Percentiles rank a stretch among this genome's conserved stretches.
Conservation (phyloP, 2,797 vertebrate genomes). For the Gorsachius magnificus region DNA sequence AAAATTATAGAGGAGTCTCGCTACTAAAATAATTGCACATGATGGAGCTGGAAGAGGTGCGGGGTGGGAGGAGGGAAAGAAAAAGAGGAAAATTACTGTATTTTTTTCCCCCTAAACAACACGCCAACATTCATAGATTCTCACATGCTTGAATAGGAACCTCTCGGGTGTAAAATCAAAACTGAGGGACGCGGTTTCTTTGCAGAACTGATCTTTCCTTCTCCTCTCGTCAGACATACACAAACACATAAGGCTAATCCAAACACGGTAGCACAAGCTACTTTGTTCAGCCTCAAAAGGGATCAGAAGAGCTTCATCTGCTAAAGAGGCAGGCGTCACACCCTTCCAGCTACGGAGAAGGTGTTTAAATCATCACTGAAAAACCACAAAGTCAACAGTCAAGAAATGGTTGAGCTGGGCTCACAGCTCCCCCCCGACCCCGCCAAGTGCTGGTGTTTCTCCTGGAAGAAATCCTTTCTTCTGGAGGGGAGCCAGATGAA, state of each 20-base stretch:
- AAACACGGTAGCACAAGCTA: neutral
- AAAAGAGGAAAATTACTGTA: neutral
- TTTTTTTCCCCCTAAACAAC: neutral
- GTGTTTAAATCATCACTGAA: neutral
- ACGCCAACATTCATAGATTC: neutral
- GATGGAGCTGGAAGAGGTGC: neutral
- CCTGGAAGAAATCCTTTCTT: neutral
- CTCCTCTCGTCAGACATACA: neutral
- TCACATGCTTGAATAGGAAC: slow-evolving; percentile 23
- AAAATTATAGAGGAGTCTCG: neutral
- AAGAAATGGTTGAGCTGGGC: neutral
- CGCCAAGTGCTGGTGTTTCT: neutral
- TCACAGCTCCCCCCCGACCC: neutral
- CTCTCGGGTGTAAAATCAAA: slow-evolving; percentile 57
- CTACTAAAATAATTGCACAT: neutral
- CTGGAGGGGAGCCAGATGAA: neutral
- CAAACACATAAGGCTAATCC: neutral
- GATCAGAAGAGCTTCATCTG: neutral
- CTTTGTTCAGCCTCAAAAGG: neutral
- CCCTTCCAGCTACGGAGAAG: neutral
- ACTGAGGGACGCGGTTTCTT: neutral
- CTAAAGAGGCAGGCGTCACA: neutral
- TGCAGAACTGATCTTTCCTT: neutral
- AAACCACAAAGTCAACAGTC: neutral
- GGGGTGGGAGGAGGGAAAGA: neutral